A percentile compares a stretch with the other conserved stretches of the same genome.
These are phyloP conservation scores for Protodeltote pygarga DNA, from an alignment of 2,888 invertebrate genomes.

Conservation along the genomic window DNA sequence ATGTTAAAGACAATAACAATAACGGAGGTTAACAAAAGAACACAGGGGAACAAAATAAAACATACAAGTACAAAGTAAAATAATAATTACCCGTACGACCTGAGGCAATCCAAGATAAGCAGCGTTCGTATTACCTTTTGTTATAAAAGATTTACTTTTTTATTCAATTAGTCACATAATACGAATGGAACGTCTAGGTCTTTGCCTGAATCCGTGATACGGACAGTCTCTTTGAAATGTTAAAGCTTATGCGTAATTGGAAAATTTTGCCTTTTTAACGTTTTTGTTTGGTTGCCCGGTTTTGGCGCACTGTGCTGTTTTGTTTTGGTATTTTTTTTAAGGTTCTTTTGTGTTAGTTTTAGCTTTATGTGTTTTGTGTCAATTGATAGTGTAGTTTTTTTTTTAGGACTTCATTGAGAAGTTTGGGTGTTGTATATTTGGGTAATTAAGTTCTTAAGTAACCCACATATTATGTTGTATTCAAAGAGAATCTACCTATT, in stretches of 20 bases:
- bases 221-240: conserved; percentile 68
- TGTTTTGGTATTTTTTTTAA: conserved; percentile 30
- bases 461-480: too few relatives aligned
- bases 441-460: too few relatives aligned
- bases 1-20: conserved; percentile 69
- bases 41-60: conserved; percentile 63
- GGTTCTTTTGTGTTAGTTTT: conserved; percentile 27
- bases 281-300: conserved; percentile 33
- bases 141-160: conserved; percentile 67
- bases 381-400: too few relatives aligned
- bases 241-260: conserved; percentile 54
- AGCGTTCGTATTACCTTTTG: conserved; percentile 60
- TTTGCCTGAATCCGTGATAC: conserved; percentile 57
- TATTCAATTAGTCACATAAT: conserved; percentile 75
- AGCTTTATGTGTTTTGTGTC: conserved; percentile 8
- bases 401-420: too few relatives aligned
- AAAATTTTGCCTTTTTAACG: conserved; percentile 44
- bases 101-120: conserved; percentile 64
- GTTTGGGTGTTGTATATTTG: too few relatives aligned
- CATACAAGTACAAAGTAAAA: conserved; percentile 72
- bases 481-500: too few relatives aligned
- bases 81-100: conserved; percentile 74
- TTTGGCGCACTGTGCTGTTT: conserved; percentile 7
- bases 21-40: conserved; percentile 72
- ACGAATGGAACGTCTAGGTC: conserved; percentile 58